A percentile compares a stretch with the other conserved stretches of the same genome.
These are phyloP conservation scores for Corythornis vintsioides DNA, from an alignment of 2,113 vertebrate genomes.

Conservation along the genomic window DNA sequence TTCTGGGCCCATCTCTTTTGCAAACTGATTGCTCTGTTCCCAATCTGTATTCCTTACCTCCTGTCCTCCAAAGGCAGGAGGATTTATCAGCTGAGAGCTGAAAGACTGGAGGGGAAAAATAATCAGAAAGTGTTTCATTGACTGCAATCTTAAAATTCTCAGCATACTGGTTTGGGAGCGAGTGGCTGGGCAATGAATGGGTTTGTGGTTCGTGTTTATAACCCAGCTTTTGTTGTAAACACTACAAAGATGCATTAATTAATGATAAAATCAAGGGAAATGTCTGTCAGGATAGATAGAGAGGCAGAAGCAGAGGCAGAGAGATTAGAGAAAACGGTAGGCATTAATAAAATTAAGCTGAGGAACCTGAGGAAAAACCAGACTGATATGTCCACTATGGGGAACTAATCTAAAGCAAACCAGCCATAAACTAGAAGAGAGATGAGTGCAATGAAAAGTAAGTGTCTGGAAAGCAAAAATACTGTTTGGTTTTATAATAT, in stretches of 20 bases:
- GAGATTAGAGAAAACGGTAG: neutral
- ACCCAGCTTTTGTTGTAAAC: neutral
- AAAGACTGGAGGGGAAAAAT: neutral
- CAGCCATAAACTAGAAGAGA: neutral
- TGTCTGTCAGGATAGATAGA: neutral
- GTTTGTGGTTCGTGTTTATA: neutral
- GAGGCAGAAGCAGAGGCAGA: neutral
- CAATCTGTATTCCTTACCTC: neutral
- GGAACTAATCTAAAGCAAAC: slow-evolving; percentile 6
- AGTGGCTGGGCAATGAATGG: neutral
- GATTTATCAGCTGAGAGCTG: neutral
- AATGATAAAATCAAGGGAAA: neutral
- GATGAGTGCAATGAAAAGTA: neutral
- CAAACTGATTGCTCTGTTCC: neutral
- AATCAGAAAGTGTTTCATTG: neutral
- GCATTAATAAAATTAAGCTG: neutral
- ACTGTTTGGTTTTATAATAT: neutral
- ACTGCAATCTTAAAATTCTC: neutral
- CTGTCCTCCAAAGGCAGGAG: neutral
- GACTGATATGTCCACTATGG: neutral
- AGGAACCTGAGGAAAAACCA: neutral
- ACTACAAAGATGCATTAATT: neutral
- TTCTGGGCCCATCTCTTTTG: neutral
- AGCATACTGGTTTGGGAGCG: neutral
- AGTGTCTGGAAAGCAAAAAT: slow-evolving; percentile 20